Evolutionary conservation across 2,888 invertebrate species (phyloP), one percentile per base, ranked within the genome.

Genomic region (Mimumesa dahlbomi): DNA sequence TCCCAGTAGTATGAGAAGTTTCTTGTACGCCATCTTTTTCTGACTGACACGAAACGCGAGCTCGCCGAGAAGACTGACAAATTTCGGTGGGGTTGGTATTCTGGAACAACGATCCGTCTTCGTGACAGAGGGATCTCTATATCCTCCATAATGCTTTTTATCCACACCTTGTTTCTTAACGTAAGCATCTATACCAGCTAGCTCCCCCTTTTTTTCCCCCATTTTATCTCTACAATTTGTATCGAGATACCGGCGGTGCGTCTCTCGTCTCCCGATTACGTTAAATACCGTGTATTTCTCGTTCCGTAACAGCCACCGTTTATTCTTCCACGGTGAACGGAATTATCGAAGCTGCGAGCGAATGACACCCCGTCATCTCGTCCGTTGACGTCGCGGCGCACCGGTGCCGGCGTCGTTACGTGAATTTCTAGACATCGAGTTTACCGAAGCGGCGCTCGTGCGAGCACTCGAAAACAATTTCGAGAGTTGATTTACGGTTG

Each of bases 401-500:
- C n/a, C n/a, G n/a, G n/a, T 45, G 38, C 16, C 42, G 49, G 22
- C 36, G 46, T 16, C 49, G 53, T 40, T 54, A 38, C 45, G 52
- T 48, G 58, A 48, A 56, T 66, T 63, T 46, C 46, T 59, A 54
- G 54, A 50, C 49, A 62, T 34, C 49, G 43, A 69, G 72, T 72
- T 75, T 65, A 50, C 42, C 52, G 64, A 59, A 13, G 13, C 48
- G 31, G 29, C 34, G 36, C n/a, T n/a, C 34, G 53, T 29, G 22
- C 48, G 42, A 34, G 6, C 46, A 45, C 62, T 72, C 69, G 82
- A 82, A 82, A 82, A 83, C 82, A 82, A 84, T 84, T 83, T 77
- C 67, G 63, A 63, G 75, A 74, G 72, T 78, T 84, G 83, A 82
- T 84, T 82, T 82, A 84, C 79, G 79, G 72, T 73, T 65, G 65